phyloP scores from a whole-genome alignment of 2,797 vertebrate genomes.

The Potorous gilbertii region DNA sequence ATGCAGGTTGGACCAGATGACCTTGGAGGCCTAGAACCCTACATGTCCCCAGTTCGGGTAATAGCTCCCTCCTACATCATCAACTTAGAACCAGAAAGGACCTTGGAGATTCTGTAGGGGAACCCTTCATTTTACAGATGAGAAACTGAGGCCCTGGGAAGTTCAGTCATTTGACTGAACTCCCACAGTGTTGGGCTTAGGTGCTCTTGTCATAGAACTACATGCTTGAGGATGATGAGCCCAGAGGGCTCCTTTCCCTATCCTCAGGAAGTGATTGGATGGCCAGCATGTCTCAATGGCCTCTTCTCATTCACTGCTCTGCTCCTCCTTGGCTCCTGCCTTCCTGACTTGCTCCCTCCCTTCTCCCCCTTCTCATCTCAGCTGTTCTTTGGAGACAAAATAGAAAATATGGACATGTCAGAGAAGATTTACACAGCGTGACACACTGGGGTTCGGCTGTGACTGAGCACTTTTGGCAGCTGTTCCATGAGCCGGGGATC shows the following conservation, averaged over 20 bases:
- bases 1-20: neutral
- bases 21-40: neutral
- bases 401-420: slow-evolving; percentile 50
- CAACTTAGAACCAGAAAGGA: neutral
- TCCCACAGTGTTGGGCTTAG: no score
- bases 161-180: neutral
- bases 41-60: neutral
- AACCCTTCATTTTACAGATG: neutral
- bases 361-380: slow-evolving; percentile 42
- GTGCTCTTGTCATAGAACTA: neutral
- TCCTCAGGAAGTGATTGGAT: neutral
- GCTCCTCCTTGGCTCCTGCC: neutral
- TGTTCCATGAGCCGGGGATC: neutral
- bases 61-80: neutral
- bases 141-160: neutral
- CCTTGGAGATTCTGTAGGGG: neutral
- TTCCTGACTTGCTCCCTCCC: neutral
- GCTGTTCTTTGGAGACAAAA: slow-evolving; percentile 59
- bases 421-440: neutral
- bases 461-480: slow-evolving; percentile 34
- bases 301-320: neutral
- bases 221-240: neutral
- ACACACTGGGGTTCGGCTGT: slow-evolving; percentile 15
- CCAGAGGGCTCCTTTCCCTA: slow-evolving; percentile 47
- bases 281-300: slow-evolving; percentile 56